Base-by-base conservation (phyloP, 2,113 vertebrate genomes). In the Perca fluviatilis region DNA sequence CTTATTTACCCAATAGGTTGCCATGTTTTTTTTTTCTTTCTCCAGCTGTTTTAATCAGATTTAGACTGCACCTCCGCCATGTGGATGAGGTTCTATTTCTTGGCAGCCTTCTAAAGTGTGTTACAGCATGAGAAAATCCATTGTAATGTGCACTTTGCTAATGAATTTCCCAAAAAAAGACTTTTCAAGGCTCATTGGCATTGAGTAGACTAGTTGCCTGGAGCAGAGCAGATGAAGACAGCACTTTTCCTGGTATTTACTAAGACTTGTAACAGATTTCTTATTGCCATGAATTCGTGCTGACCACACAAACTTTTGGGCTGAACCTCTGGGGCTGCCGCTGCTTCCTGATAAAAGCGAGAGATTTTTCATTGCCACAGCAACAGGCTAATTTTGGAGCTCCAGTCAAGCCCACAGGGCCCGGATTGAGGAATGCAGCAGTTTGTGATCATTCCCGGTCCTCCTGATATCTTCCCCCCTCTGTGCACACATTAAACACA, bases 341-440 rank as follows among this genome's bases (percentile, higher is more conserved):
- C 84, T 83, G 88, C 80, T 95, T 93, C 89, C 91, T 91, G 88
- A 93, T 94, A 82, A 86, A 88, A 74, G 73, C 40, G 36, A 60
- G 60, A 91, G 73, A 93, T 91, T 90, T 94, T 93, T 86, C 82
- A 84, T 89, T 49, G 36, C 86, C 67, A 74, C 67, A 46, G 84
- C 83, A 90, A 87, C 86, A 77, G 77, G 89, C 92, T 95, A 94
- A 92, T 92, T 95, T 91, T 93, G 90, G 93, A 93, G 77, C 88
- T 92, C 81, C 77, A 88, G 80, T 77, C 61, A 76, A 86, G 86
- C 80, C 79, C 60, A 64, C 84, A 65, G 80, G 80, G 79, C 85
- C 40, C 75, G 63, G 62, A 86, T 80, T 89, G 63, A 94, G 92
- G 92, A 95, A 93, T 93, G 89, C 73, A 66, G 83, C 76, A 77